Base-by-base conservation (phyloP, 2,888 invertebrate genomes). In the Lithophane leautieri region DNA sequence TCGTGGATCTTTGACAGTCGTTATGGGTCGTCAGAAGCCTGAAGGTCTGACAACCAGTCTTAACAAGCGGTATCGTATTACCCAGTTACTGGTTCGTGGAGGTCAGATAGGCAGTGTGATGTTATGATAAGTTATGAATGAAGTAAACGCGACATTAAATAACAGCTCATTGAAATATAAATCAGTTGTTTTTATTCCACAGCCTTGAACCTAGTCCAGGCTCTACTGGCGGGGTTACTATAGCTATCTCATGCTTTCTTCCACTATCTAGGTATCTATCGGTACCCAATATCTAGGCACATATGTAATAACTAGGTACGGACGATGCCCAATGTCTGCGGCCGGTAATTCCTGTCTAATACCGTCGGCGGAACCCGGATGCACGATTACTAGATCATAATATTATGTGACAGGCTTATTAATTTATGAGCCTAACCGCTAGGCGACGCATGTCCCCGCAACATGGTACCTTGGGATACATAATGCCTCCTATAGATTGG, bases 381-480 rank as follows among this genome's bases (percentile, higher is more conserved):
- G 63, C 12, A 54, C 42, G 66, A 78, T 82, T 68, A 73, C 67
- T 77, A 82, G 42, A 77, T 81, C 78, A 82, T 70, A 76, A 81
- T 81, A 73, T 73, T 63, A 82, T 67, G 42, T 73, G 72, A 70
- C 82, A 60, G 47, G 52, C 8, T 60, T 77, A 81, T 73, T 70
- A 78, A 81, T 82, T 82, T 81, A 78, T 78, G 78, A 34, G 47
- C 42, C 14, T 52, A 22, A 28, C 34, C 28, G 34, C 47, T 50
- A 40, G 40, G 54, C 60, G 19, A 63, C 54, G 73, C 73, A 16
- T 70, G 70, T 70, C 60, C 16, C 11, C 34, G 54, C 54, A 70
- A 78, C 34, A 54, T n/a, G 54, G 60, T 62, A 34, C 42, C n/a
- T 16, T 4, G 44, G 56, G 4, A 69, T 67, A 50, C 14, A 22